Percentiles rank a stretch among this genome's conserved stretches.
Conservation (phyloP, 2,113 vertebrate species). For the Chrysochloris asiatica region DNA sequence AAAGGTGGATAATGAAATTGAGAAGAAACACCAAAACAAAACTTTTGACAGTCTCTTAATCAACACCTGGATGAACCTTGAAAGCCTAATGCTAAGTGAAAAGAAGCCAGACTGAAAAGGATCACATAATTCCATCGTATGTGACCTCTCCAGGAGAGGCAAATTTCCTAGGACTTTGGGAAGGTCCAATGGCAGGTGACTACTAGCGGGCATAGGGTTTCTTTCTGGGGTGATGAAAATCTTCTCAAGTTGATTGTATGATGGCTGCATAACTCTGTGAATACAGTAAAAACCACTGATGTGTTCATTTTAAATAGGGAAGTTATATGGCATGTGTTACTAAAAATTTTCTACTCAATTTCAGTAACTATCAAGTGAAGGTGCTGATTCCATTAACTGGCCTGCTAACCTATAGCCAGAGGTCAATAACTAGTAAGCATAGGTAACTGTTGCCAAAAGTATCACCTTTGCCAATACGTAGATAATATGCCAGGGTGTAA, state of each 20-base stretch:
- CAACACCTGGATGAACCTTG: background rate
- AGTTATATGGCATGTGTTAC: background rate
- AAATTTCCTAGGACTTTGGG: background rate
- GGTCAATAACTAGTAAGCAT: background rate
- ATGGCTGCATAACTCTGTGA: background rate
- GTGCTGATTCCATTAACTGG: conserved; percentile 15
- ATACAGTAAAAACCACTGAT: background rate
- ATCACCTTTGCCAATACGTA: conserved; percentile 22
- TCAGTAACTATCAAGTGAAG: conserved; percentile 31
- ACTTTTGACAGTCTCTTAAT: background rate
- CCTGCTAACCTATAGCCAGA: conserved; percentile 22
- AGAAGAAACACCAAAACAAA: conserved; percentile 18
- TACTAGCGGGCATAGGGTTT: background rate
- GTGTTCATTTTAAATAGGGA: background rate
- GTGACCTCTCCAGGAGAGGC: background rate
- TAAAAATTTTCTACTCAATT: conserved; percentile 17
- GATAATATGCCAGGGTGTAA: background rate
- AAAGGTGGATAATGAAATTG: conserved; percentile 4
- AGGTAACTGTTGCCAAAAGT: conserved; percentile 14
- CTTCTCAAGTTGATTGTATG: conserved; percentile 12
- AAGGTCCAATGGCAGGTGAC: background rate
- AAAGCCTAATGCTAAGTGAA: conserved; percentile 24
- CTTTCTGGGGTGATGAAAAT: conserved; percentile 19
- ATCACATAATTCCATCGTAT: background rate
- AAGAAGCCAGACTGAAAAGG: conserved; percentile 9